These are phyloP conservation scores for Acrobasis suavella DNA, from an alignment of 2,888 invertebrate species.

Conservation along the genomic window DNA sequence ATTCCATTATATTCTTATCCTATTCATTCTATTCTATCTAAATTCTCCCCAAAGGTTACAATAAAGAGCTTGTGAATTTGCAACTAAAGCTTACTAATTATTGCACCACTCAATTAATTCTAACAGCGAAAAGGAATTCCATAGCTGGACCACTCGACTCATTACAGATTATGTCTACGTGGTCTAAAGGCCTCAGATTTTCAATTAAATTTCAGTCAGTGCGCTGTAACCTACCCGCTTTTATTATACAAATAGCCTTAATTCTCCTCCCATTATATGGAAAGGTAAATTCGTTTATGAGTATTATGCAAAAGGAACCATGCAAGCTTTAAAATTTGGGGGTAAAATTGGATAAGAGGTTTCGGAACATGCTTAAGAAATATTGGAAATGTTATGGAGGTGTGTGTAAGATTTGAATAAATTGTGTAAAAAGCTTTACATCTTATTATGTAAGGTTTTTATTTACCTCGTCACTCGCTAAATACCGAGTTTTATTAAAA, in stretches of 20 bases:
- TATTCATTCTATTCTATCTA: too few relatives aligned
- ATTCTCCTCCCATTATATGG: conserved; percentile 6
- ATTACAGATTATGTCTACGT: neutral
- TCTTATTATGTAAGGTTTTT: neutral
- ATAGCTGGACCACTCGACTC: neutral
- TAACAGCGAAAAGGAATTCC: neutral
- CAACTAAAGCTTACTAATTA: neutral
- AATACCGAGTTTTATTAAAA: too few relatives aligned
- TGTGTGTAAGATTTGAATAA: neutral
- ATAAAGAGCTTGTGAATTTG: neutral
- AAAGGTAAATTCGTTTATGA: conserved; percentile 15
- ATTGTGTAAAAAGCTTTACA: neutral
- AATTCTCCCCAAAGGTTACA: neutral
- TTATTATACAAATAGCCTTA: conserved; percentile 1
- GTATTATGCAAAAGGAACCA: conserved; percentile 11
- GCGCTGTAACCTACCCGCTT: conserved; percentile 8
- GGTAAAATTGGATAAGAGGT: neutral
- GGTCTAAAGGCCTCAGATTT: neutral
- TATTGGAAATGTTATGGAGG: neutral
- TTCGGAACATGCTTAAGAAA: neutral
- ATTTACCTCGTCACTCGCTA: too few relatives aligned
- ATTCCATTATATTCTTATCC: too few relatives aligned
- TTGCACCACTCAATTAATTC: neutral
- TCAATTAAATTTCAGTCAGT: conserved; percentile 8
- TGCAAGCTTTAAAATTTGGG: neutral